phyloP scores from a whole-genome alignment of 2,113 vertebrate species.

The Platysteira castanea region DNA sequence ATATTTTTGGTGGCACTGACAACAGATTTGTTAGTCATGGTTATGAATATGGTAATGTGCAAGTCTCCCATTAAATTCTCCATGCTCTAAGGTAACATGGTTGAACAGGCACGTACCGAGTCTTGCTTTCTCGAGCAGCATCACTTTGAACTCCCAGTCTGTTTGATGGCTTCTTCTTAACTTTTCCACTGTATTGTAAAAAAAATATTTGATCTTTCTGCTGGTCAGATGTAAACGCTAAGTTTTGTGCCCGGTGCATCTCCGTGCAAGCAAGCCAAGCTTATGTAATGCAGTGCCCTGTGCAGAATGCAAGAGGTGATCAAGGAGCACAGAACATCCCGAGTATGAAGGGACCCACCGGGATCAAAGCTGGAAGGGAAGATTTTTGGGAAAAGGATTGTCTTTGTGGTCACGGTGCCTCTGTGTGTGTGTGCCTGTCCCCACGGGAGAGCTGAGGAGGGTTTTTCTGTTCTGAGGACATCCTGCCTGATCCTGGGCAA shows the following conservation, averaged over 20 bases:
- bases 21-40: constrained; percentile 44
- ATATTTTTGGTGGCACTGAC: constrained; percentile 9
- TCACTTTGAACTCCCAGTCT: not conserved
- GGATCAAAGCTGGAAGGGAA: not conserved
- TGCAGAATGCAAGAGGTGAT: not conserved
- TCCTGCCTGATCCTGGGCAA: not conserved
- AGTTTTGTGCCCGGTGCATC: constrained; percentile 29
- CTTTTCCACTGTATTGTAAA: constrained; percentile 2
- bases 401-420: not conserved
- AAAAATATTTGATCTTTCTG: not conserved
- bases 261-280: constrained; percentile 18
- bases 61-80: not conserved
- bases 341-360: not conserved
- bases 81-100: not conserved
- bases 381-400: not conserved
- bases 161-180: not conserved
- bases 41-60: constrained; percentile 31
- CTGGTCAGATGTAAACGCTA: not conserved
- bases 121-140: not conserved
- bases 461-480: not conserved
- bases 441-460: not conserved
- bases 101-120: not conserved
- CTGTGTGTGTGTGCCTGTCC: not conserved
- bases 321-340: not conserved
- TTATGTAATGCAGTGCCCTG: constrained; percentile 22